Evolutionary conservation across 2,888 invertebrate species (phyloP), one percentile per base, ranked within the genome.

Genomic region (Drosophila rellima): DNA sequence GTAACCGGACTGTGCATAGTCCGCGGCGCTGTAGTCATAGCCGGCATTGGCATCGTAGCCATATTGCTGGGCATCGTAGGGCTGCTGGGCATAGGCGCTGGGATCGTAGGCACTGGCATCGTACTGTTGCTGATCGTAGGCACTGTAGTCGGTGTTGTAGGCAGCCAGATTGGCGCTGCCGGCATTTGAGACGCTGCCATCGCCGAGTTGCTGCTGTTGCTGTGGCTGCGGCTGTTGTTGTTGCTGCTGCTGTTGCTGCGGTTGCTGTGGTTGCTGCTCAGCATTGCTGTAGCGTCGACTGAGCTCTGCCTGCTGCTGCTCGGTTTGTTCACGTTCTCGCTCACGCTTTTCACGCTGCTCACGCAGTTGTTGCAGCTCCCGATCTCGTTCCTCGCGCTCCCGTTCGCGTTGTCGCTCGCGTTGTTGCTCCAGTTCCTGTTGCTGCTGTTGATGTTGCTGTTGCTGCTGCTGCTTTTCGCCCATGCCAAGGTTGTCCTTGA

Each of bases 401-500:
- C 60, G 67, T 63, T 63, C 57, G 2, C 66, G 63, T 42, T 61
- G 57, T 42, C 78, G 77, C 37, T 88, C 73, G 4, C 77, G 71
- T 17, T 74, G 71, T 84, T 42, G 42, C 20, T 42, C 70, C 40
- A 70, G 75, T 35, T 85, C 61, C 47, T 77, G 65, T 17, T 74
- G 73, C 39, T 77, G 87, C 17, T 80, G 88, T 20, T 74, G 73
- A 37, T 77, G 87, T 13, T 80, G 88, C 18, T 86, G 84, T 7
- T 82, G 88, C 40, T 88, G 90, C 5, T 80, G 90, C 64, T 91
- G 85, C 62, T 92, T 92, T 67, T 91, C 92, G 79, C 92, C 91
- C 88, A 90, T 87, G 73, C 91, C 91, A 84, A 91, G 81, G 79
- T 91, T 91, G 83, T 92, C 92, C 72, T 92, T 92, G 91, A 91